Evolutionary conservation across 92 coral and sea anemone species (phyloP).

Genomic region (Palythoa grandiflora): DNA sequence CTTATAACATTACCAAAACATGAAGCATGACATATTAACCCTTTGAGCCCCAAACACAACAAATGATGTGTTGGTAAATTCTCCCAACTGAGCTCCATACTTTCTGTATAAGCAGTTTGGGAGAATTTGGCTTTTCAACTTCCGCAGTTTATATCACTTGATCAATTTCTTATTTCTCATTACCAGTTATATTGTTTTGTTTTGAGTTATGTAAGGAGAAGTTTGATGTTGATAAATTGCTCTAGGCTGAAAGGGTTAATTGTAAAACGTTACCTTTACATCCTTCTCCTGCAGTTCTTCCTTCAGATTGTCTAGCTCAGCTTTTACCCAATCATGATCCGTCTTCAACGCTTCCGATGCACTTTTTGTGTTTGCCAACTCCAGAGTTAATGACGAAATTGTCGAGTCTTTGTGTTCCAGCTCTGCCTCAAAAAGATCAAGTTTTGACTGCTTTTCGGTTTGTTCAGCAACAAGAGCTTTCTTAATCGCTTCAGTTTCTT

Average conservation of each 20-base stretch:
- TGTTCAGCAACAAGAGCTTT: slow-evolving; percentile 40
- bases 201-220: no score
- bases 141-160: no score
- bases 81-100: no score
- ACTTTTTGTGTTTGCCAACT: slow-evolving; percentile 46
- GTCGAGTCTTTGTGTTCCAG: slow-evolving; percentile 40
- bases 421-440: slow-evolving; percentile 61
- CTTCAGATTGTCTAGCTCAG: slow-evolving; percentile 73
- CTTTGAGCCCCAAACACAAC: no score
- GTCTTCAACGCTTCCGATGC: slow-evolving; percentile 55
- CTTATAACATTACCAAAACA: background rate
- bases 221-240: no score
- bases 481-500: slow-evolving; percentile 40
- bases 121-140: no score
- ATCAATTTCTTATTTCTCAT: no score
- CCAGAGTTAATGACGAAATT: slow-evolving; percentile 33
- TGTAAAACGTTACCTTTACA: background rate
- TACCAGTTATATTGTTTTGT: no score
- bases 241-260: background rate
- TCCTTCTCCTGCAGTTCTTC: slow-evolving; percentile 67
- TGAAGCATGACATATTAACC: background rate
- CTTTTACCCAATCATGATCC: slow-evolving; percentile 75
- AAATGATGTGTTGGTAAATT: no score
- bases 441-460: slow-evolving; percentile 50
- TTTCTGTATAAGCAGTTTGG: no score